Evolutionary conservation across 2,113 vertebrate genomes (phyloP).

Genomic region (Mirounga angustirostris): DNA sequence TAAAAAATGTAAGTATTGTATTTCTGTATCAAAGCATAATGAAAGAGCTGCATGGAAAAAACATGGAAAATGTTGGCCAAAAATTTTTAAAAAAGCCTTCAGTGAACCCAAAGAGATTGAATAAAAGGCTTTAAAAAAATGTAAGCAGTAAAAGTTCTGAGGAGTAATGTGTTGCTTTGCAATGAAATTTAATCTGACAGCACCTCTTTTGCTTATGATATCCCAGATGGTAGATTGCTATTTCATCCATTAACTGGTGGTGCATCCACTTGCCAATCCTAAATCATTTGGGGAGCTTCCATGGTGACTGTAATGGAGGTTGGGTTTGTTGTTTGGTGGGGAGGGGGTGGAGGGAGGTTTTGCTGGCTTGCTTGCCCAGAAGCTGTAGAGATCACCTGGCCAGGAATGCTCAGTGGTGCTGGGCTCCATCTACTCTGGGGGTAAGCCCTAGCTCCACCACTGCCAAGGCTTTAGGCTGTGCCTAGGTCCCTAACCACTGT

Average conservation of each 20-base stretch:
- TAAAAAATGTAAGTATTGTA: background rate
- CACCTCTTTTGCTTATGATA: background rate
- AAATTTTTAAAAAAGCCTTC: background rate
- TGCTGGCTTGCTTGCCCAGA: background rate
- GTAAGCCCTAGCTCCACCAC: background rate
- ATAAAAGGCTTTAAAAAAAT: background rate
- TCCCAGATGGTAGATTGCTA: background rate
- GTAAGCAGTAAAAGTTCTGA: background rate
- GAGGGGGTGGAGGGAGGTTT: too few species aligned
- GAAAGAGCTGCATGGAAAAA: background rate
- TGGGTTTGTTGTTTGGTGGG: background rate
- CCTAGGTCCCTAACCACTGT: background rate
- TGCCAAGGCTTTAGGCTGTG: background rate
- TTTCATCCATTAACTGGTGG: background rate
- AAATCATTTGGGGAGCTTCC: background rate
- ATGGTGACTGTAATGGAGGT: background rate
- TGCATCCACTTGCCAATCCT: background rate
- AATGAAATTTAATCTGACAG: background rate
- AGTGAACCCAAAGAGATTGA: background rate
- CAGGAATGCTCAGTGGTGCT: accelerated
- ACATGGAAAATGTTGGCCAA: background rate
- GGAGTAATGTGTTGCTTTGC: background rate
- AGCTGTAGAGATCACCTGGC: background rate
- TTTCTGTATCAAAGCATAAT: background rate
- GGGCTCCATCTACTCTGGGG: accelerated